Evolutionary conservation across 2,797 vertebrate species (phyloP).

Genomic region (Botia kubotai): DNA sequence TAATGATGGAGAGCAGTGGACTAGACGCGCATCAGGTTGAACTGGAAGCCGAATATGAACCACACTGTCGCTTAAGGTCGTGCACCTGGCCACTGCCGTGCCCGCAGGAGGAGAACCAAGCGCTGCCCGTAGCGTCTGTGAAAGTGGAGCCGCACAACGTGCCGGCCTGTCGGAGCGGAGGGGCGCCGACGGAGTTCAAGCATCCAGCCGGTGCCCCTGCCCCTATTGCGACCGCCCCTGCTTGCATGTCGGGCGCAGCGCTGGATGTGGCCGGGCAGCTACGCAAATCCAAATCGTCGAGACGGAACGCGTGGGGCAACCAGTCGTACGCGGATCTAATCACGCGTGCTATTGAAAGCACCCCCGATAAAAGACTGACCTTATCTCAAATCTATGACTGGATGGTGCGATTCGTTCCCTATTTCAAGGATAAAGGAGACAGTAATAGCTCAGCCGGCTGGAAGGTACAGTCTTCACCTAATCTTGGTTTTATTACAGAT

Average conservation of each 20-base stretch:
- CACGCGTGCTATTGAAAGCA: conserved; percentile 93
- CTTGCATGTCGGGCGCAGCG: conserved; percentile 75
- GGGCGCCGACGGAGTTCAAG: conserved; percentile 76
- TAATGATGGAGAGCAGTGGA: conserved; percentile 89
- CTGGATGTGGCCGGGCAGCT: conserved; percentile 80
- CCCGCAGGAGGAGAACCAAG: conserved; percentile 85
- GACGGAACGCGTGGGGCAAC: conserved; percentile 96
- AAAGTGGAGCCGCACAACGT: conserved; percentile 79
- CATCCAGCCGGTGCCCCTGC: conserved; percentile 75
- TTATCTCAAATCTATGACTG: conserved; percentile 97
- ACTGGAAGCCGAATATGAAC: conserved; percentile 91
- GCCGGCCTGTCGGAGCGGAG: conserved; percentile 76
- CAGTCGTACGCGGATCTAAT: conserved; percentile 96
- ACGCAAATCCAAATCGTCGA: conserved; percentile 91
- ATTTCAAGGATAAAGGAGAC: conserved; percentile 99
- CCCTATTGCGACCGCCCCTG: conserved; percentile 69
- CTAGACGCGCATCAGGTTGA: conserved; percentile 93
- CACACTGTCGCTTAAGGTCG: conserved; percentile 85
- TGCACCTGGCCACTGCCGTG: conserved; percentile 94
- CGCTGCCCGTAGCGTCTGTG: conserved; percentile 78
- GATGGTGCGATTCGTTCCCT: conserved; percentile 98
- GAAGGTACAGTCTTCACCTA: conserved; percentile 82
- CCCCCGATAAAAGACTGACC: conserved; percentile 93
- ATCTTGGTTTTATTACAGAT: conserved; percentile 39
- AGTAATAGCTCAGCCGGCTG: conserved; percentile 97